Base-by-base conservation (phyloP, 2,113 vertebrate species). In the Eurypyga helias region DNA sequence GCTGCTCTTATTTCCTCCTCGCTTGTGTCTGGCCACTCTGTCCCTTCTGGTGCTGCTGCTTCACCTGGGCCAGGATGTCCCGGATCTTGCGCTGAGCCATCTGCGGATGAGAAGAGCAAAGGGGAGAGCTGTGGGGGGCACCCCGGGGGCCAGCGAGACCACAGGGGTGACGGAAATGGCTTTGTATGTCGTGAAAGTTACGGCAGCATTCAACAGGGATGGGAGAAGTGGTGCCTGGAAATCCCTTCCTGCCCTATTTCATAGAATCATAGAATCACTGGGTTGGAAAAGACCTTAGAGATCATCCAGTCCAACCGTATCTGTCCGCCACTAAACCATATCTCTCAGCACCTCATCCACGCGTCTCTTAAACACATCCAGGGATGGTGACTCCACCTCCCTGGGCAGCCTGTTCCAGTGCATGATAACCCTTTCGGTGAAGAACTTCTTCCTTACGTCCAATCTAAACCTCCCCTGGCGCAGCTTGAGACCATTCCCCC, bases 21-120 rank as follows among this genome's bases (percentile, higher is more conserved):
- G 97, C 81, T 60, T 98, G 98, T 10, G 98, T 96, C 87, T 98
- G 97, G 65, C 98, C 97, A 91, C 98, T 97, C 86, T 98, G 98
- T 36, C 99, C 98, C 97, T 99, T 99, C 98, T 99, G 99, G 80
- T 98, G 98, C 92, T 98, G 98, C 96, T 99, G 99, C 94, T 99
- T 99, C 69, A 99, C 99, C 97, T 99, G 99, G 24, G 99, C 99
- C 98, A 99, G 98, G 97, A 99, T 99, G 96, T 99, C 99, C 24
- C 99, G 98, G 97, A 99, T 99, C 98, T 99, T 99, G 93, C 99
- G 98, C 95, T 99, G 99, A 7, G 99, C 99, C 99, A 99, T 97
- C 99, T 99, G 95, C 1, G 10, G 75, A 31, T 0, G 51, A 65
- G n/a, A 73, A 54, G 62, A 29, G 18, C 61, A 54, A 41, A 49